Evolutionary conservation across 2,888 invertebrate species (phyloP).

Genomic region (Pyrrhia umbra): DNA sequence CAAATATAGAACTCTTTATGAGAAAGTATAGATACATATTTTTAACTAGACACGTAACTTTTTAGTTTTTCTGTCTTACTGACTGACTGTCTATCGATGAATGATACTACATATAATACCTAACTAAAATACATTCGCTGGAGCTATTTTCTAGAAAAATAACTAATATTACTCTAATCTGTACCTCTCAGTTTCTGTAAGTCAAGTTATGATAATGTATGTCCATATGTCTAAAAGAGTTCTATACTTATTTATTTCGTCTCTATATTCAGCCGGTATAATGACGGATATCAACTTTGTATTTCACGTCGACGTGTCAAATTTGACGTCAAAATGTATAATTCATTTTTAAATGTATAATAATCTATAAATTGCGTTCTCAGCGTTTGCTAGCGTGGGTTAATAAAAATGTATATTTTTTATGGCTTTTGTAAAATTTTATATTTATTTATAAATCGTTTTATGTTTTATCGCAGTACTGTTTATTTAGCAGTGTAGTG

Average conservation of each 20-base stretch:
- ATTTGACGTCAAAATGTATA: constrained; percentile 52
- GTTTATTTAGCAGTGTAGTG: constrained; percentile 8
- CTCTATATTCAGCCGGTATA: constrained; percentile 40
- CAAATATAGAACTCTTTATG: constrained; percentile 19
- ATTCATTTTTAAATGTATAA: constrained; percentile 51
- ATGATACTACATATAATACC: no score
- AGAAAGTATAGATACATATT: neutral
- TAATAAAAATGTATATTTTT: constrained; percentile 55
- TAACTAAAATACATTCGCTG: no score
- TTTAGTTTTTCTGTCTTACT: no score
- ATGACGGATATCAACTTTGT: constrained; percentile 55
- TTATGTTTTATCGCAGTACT: constrained; percentile 27
- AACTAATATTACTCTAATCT: neutral
- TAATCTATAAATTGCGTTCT: constrained; percentile 57
- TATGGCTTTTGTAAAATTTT: constrained; percentile 38
- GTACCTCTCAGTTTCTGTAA: neutral
- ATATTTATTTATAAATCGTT: constrained; percentile 36
- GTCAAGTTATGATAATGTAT: neutral
- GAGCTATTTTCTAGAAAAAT: no score
- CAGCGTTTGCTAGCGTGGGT: constrained; percentile 56
- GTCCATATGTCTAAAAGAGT: constrained; percentile 3
- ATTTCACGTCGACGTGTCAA: constrained; percentile 45
- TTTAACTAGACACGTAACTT: neutral
- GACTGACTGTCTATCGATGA: no score
- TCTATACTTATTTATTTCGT: constrained; percentile 24